A percentile compares a stretch with the other conserved stretches of the same genome.
Conservation (phyloP, 2,797 vertebrate species). For the Etheostoma perlongum region DNA sequence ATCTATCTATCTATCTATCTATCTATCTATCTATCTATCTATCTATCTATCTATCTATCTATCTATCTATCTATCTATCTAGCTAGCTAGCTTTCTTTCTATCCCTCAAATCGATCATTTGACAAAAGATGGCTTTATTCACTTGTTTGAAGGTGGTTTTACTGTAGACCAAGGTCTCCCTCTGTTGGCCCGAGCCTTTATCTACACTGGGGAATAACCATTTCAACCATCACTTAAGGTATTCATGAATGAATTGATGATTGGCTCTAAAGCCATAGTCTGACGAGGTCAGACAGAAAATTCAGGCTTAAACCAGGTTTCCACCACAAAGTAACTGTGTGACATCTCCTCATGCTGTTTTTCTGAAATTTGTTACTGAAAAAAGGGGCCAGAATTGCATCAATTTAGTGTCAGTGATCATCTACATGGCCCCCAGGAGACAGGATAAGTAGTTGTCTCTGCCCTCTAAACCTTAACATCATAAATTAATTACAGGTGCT, state of each 20-base stretch:
- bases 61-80: neutral
- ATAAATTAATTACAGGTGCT: constrained; percentile 15
- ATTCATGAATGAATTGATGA: constrained; percentile 19
- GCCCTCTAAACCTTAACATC: neutral
- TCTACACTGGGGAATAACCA: constrained; percentile 28
- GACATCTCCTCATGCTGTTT: neutral
- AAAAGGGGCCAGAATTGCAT: neutral
- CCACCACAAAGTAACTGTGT: neutral
- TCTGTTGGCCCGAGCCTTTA: constrained; percentile 58
- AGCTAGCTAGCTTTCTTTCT: neutral
- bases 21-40: neutral
- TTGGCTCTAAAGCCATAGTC: constrained; percentile 4
- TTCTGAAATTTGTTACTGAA: neutral
- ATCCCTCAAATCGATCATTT: neutral
- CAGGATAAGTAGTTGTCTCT: neutral
- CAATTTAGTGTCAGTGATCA: constrained; percentile 1
- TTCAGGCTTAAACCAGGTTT: neutral
- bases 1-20: no score
- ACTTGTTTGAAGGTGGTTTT: neutral
- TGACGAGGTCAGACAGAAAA: neutral
- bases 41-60: neutral
- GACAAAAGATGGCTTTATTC: neutral
- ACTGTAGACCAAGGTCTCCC: constrained; percentile 51
- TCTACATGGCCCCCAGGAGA: neutral
- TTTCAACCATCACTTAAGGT: neutral